Conservation (phyloP, 1,140 invertebrate genomes). For the Matsumurasca onukii region DNA sequence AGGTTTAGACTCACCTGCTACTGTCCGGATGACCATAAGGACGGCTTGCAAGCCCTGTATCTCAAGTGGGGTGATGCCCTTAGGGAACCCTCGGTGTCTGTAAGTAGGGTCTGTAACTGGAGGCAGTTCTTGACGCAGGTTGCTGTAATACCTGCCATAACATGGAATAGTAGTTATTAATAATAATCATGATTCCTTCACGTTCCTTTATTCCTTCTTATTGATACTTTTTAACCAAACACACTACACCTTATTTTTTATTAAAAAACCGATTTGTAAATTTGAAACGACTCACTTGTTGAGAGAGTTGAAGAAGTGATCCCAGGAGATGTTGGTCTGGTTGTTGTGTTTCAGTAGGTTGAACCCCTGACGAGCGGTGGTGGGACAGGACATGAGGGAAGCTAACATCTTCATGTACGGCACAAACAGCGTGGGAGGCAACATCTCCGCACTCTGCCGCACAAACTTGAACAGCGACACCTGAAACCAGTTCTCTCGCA, state of each 20-base stretch:
- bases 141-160: constrained; percentile 52
- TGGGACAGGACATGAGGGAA: constrained; percentile 71
- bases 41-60: constrained; percentile 85
- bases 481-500: too few species aligned
- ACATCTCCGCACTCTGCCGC: constrained; percentile 78
- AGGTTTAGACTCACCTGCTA: constrained; percentile 62
- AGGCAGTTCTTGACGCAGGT: constrained; percentile 65
- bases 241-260: too few species aligned
- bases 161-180: too few species aligned
- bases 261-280: too few species aligned
- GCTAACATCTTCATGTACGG: constrained; percentile 86
- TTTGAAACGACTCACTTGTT: constrained; percentile 53
- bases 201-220: too few species aligned
- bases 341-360: constrained; percentile 74
- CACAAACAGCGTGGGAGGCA: constrained; percentile 82
- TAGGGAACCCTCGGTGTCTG: constrained; percentile 54
- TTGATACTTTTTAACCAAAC: too few species aligned
- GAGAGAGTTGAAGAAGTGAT: constrained; percentile 86
- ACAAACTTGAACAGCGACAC: constrained; percentile 90
- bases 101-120: constrained; percentile 63
- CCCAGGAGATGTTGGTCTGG: constrained; percentile 58
- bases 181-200: too few species aligned
- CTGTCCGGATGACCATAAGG: constrained; percentile 70
- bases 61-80: constrained; percentile 78
- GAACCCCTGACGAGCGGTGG: constrained; percentile 78